Evolutionary conservation across 2,113 vertebrate species (phyloP), one percentile per base, ranked within the genome.

Genomic region (Ophiodon elongatus): DNA sequence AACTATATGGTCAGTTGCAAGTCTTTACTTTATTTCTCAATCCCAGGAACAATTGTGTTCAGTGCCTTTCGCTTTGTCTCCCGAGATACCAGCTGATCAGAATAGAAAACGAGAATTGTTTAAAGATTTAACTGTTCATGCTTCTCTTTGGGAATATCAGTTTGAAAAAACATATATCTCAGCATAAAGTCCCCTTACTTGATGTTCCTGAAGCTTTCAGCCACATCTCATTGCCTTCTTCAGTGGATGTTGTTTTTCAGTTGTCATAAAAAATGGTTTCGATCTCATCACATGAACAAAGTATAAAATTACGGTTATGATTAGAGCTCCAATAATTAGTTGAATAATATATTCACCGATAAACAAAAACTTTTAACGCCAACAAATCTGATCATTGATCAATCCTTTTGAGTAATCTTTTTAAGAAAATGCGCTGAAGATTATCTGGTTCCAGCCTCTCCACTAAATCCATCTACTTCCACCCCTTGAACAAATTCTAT

Each of bases 11-110:
- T 31, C 27, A 29, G 29, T 60, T 60, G 0, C 25, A 33, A 39
- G 6, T 79, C 27, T 78, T 37, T 43, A 21, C 29, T 88, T 8
- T 45, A 35, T 69, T 73, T 73, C n/a, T 35, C 8, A 67, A 21
- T 63, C 62, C 45, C 47, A 19, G 21, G 2, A 37, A 39, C 41
- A 71, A 70, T 65, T 29, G 8, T 45, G 31, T 64, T 56, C 33
- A 57, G 31, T 27, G 6, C 35, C 4, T n/a, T 13, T 60, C 33
- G 25, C 62, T 43, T 64, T 57, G 8, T 70, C 67, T 50, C 25
- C 33, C 19, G 39, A 69, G n/a, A 64, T 25, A n/a, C 15, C 41
- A 62, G 31, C 4, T 27, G 6, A 69, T 56, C 23, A n/a, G 19
- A 41, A 41, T 37, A 43, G 14, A 67, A 41, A 31, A 37, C 14